Evolutionary conservation across 2,113 vertebrate species (phyloP), one percentile per base, ranked within the genome.

Genomic region (Carassius carassius): DNA sequence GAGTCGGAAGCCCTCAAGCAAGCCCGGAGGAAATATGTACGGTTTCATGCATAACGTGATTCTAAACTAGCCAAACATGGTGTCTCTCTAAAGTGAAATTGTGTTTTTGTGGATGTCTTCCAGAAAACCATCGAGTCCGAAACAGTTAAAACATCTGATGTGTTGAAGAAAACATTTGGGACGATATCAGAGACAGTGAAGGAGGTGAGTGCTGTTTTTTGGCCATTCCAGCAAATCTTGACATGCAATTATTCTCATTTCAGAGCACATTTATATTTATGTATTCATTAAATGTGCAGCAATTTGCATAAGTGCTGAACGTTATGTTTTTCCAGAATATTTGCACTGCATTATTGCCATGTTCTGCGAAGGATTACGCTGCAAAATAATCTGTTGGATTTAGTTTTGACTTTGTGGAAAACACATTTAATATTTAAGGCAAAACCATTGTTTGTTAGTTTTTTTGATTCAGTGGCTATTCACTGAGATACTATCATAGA

Each of bases 101-200:
- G 35, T 44, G 37, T 49, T 25, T 72, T 23, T 47, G 35, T 51
- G 12, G 65, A 3, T 86, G 41, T 81, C 78, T 12, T 25, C 3
- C 78, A 99, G 98, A 97, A 97, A 99, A 97, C 91, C 12, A 99
- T 99, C 2, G 98, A 99, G 70, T 99, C 97, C 0, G 97, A 99
- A 92, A 99, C 98, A 0, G 94, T 93, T 47, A 97, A 96, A 86
- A 98, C 98, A 0, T 97, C 98, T 0, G 97, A 97, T 80, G 96
- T 97, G 73, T 93, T 99, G 13, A 96, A 91, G 91, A 99, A 97
- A 93, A 99, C 96, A 81, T 82, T 99, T 0, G 98, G 86, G 76
- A 95, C 94, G 78, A 85, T 99, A 82, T 95, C 96, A 0, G 98
- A 96, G 17, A 94, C 97, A 0, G 95, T 99, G 21, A 99, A 97